These are phyloP conservation scores for Lagria hirta DNA, from an alignment of 2,888 invertebrate genomes.

Conservation along the genomic window DNA sequence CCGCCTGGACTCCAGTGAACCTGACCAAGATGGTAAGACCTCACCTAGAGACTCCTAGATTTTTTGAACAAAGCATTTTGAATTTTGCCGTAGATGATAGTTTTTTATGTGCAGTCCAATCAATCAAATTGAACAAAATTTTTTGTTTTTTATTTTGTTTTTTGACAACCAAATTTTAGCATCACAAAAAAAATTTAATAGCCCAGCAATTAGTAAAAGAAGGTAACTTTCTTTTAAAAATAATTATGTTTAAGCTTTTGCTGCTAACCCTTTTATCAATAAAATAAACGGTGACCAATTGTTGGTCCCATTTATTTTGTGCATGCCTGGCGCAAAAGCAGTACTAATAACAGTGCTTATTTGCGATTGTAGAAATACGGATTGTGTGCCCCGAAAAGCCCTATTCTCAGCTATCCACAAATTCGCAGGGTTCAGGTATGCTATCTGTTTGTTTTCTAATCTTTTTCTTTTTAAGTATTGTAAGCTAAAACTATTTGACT, in stretches of 20 bases:
- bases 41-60: conserved; percentile 10
- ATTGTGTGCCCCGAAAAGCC: conserved; percentile 76
- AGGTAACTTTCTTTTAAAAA: conserved; percentile 30
- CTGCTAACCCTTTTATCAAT: conserved; percentile 11
- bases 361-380: conserved; percentile 69
- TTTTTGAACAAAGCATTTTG: conserved; percentile 20
- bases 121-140: too few relatives aligned
- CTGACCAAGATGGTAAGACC: conserved; percentile 40
- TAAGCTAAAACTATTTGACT: conserved; percentile 17
- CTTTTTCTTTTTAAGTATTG: conserved; percentile 12
- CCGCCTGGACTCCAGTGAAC: conserved; percentile 40
- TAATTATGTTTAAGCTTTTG: conserved; percentile 19
- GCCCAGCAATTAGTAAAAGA: conserved; percentile 44
- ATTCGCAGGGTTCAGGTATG: conserved; percentile 73
- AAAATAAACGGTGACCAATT: background rate
- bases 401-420: conserved; percentile 72
- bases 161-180: too few relatives aligned
- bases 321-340: conserved; percentile 43
- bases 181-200: too few relatives aligned
- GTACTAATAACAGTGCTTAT: conserved; percentile 54
- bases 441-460: conserved; percentile 25
- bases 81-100: conserved; percentile 9
- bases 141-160: too few relatives aligned
- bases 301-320: conserved; percentile 25
- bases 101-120: conserved; percentile 11